Evolutionary conservation across 1,140 invertebrate species (phyloP).

Genomic region (Monomorium pharaonis): DNA sequence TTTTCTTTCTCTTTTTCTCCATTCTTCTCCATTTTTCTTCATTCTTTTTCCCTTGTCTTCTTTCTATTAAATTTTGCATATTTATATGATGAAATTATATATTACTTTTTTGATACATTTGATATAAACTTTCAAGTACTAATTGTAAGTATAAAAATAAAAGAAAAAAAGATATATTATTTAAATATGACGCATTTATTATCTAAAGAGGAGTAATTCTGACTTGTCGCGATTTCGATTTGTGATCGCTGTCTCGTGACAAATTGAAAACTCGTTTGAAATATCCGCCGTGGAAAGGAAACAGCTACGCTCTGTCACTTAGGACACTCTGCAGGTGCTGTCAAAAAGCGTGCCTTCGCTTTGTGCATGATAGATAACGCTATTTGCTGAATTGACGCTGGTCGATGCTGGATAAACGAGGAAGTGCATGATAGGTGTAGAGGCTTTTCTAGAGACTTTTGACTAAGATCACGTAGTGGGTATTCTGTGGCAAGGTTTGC

Average conservation of each 20-base stretch:
- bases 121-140: neutral
- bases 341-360: constrained; percentile 46
- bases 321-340: constrained; percentile 55
- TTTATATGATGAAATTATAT: neutral
- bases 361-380: constrained; percentile 67
- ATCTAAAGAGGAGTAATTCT: neutral
- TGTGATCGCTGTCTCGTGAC: neutral
- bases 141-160: neutral
- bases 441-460: constrained; percentile 82
- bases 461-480: constrained; percentile 85
- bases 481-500: constrained; percentile 89
- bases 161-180: neutral
- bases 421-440: constrained; percentile 79
- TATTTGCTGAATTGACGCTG: constrained; percentile 60
- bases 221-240: neutral
- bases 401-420: constrained; percentile 56
- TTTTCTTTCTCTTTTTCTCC: neutral
- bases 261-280: constrained; percentile 23
- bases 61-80: neutral
- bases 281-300: neutral
- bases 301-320: constrained; percentile 42
- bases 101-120: neutral
- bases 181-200: neutral
- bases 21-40: neutral
- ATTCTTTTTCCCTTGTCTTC: neutral